Percentiles rank a stretch among this genome's conserved stretches.
These are phyloP conservation scores for Centroberyx gerrardi DNA, from an alignment of 2,797 vertebrate genomes.

Conservation along the genomic window DNA sequence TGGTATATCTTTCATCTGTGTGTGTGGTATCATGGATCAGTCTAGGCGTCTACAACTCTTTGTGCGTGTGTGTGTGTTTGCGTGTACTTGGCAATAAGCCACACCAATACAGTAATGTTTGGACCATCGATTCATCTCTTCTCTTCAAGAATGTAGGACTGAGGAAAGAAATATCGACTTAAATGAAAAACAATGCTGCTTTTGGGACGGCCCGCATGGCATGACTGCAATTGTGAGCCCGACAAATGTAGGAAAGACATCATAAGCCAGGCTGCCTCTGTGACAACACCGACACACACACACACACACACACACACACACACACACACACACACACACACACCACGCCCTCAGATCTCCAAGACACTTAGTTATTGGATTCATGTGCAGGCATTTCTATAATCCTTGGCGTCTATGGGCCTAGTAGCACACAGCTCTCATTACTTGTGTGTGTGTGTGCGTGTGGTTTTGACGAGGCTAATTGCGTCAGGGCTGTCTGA, in stretches of 20 bases:
- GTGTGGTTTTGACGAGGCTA: conserved; percentile 59
- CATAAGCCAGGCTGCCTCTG: conserved; percentile 6
- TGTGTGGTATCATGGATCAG: conserved; percentile 10
- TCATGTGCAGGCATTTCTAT: conserved; percentile 61
- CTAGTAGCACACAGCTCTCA: conserved; percentile 54
- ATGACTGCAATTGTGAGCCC: conserved; percentile 8
- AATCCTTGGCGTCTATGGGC: conserved; percentile 46
- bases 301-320: conserved; percentile 27
- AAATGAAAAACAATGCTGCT: conserved; percentile 1
- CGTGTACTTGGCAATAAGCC: background rate
- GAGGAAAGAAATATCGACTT: background rate
- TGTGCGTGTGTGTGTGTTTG: background rate
- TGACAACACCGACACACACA: conserved; percentile 14
- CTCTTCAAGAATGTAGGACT: conserved; percentile 1
- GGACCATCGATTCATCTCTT: conserved; percentile 22
- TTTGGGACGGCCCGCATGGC: background rate
- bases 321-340: conserved; percentile 20
- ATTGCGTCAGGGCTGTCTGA: conserved; percentile 72
- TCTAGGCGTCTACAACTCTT: background rate
- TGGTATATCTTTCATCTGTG: conserved; percentile 9
- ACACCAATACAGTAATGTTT: background rate
- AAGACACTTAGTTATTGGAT: conserved; percentile 61
- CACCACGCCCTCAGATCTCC: conserved; percentile 8
- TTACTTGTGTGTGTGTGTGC: conserved; percentile 35
- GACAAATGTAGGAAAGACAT: conserved; percentile 28